Evolutionary conservation across 2,888 invertebrate species (phyloP).

Genomic region (Ophion costatus): DNA sequence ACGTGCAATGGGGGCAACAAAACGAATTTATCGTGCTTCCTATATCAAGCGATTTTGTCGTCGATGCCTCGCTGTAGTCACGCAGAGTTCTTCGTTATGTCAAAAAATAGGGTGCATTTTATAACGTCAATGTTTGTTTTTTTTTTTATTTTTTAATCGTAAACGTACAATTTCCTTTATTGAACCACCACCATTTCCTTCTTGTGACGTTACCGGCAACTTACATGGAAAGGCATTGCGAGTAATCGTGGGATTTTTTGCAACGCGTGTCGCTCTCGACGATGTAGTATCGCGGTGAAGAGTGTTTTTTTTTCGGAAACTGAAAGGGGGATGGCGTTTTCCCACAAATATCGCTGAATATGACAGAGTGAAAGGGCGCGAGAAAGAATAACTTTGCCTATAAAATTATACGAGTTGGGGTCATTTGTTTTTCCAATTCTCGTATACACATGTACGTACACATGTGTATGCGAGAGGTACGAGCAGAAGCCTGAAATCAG

Average conservation of each 20-base stretch:
- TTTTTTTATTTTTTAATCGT: background rate
- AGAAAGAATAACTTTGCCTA: background rate
- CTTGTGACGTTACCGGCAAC: no score
- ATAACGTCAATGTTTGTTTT: background rate
- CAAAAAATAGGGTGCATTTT: no score
- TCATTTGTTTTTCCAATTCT: background rate
- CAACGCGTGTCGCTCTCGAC: background rate
- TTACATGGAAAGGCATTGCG: no score
- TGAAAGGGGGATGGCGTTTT: background rate
- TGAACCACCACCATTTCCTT: no score
- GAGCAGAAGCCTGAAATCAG: conserved; percentile 54
- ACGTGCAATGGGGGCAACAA: background rate
- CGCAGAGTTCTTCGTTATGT: background rate
- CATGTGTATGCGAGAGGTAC: conserved; percentile 7
- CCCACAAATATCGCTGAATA: background rate
- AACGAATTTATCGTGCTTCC: background rate
- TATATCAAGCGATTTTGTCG: background rate
- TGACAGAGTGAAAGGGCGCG: background rate
- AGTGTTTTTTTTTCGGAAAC: background rate
- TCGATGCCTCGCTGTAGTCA: background rate
- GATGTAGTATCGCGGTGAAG: background rate
- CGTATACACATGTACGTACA: background rate
- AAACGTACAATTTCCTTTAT: no score
- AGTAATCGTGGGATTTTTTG: no score
- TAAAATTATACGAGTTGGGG: background rate